These are phyloP conservation scores for Sinopyrophorus schimmeli DNA, from an alignment of 2,888 invertebrate species.

Conservation along the genomic window DNA sequence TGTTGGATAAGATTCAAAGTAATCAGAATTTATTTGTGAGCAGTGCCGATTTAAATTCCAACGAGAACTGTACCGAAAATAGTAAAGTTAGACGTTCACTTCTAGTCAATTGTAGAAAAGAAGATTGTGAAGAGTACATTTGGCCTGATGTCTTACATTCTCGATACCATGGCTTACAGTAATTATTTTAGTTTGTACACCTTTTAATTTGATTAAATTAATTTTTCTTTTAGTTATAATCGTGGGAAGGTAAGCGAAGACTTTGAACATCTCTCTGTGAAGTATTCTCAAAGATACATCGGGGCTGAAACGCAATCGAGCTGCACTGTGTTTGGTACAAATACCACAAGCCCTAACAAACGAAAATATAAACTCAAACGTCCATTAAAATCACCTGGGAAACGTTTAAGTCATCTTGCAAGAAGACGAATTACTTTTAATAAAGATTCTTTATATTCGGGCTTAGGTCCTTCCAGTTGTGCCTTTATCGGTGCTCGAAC, in stretches of 20 bases:
- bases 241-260: constrained; percentile 70
- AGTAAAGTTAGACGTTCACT: constrained; percentile 37
- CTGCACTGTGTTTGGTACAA: constrained; percentile 63
- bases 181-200: constrained; percentile 57
- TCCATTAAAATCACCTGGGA: constrained; percentile 70
- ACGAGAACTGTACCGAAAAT: constrained; percentile 23
- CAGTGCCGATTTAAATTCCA: background rate
- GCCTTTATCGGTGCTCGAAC: constrained; percentile 51
- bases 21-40: constrained; percentile 17
- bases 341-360: constrained; percentile 64
- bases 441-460: constrained; percentile 53
- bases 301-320: constrained; percentile 75
- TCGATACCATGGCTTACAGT: constrained; percentile 74
- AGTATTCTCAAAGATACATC: constrained; percentile 71
- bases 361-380: constrained; percentile 59
- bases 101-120: constrained; percentile 48
- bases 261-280: constrained; percentile 67
- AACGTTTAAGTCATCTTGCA: constrained; percentile 76
- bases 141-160: constrained; percentile 69
- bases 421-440: constrained; percentile 76
- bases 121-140: constrained; percentile 51
- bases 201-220: background rate
- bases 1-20: constrained; percentile 56
- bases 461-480: constrained; percentile 39
- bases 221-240: constrained; percentile 65